Base-by-base conservation (phyloP, 2,113 vertebrate genomes). In the Lasiurus borealis region DNA sequence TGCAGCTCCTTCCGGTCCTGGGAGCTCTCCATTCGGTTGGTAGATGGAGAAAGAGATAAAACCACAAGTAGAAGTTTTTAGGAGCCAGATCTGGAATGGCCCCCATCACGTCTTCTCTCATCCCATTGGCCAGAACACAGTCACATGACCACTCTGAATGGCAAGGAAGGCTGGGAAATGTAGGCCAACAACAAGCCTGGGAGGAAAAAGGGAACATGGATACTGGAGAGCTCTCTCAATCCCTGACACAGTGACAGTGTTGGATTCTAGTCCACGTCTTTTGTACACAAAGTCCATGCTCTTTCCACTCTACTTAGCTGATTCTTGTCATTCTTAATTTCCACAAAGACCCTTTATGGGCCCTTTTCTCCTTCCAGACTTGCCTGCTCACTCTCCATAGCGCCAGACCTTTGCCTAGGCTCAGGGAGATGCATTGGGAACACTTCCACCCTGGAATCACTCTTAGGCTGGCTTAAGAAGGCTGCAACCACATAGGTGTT, bases 131-230 rank as follows among this genome's bases (percentile, higher is more conserved):
- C 48, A 90, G 81, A 54, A 44, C 62, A 12, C 16, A 34, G 77
- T 92, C 93, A 87, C 27, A 0, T 78, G 91, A 10, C 31, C 25
- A 54, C 3, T 8, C 31, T 21, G 14, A 19, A 27, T 21, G 1
- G 21, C 82, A 85, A 57, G 48, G 93, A 40, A 85, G 40, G 3
- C 94, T 97, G 96, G 91, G 89, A 94, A 94, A 57, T 95, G 54
- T 84, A 90, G 94, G 95, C 82, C 13, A 10, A 6, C 12, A 23
- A 23, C 13, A 1, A 19, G 14, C 16, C 54, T 62, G 11, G 19
- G 31, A 46, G 40, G n/a, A 21, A 69, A 48, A 66, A 27, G 27
- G 48, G 66, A 90, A 5, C 6, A 1, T 68, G 46, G 25, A 31
- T 29, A 46, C 29, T 12, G 6, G 23, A 34, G 23, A 18, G 11